Percentiles rank a stretch among this genome's conserved stretches.
phyloP scores from a whole-genome alignment of 2,113 vertebrate genomes.

The Motacilla tschutschensis region DNA sequence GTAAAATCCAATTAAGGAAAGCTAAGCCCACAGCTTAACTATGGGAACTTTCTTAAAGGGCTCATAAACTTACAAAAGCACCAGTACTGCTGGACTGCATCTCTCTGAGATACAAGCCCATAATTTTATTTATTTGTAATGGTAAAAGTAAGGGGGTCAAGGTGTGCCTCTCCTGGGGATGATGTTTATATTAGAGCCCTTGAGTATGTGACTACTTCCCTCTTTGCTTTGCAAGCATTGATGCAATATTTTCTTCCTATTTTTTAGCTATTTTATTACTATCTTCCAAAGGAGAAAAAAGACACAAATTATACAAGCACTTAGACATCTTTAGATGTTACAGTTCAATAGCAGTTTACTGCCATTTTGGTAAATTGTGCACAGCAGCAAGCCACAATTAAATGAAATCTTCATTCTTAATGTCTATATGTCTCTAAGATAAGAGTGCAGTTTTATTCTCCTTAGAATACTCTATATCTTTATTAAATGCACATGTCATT shows the following conservation, averaged over 20 bases:
- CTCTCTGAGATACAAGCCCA: not conserved
- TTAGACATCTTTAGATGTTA: constrained; percentile 61
- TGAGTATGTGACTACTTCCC: not conserved
- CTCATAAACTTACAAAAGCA: not conserved
- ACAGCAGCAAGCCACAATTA: constrained; percentile 63
- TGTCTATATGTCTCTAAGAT: constrained; percentile 11
- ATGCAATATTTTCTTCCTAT: not conserved
- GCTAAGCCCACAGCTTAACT: not conserved
- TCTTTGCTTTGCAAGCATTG: not conserved
- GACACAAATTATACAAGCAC: constrained; percentile 51
- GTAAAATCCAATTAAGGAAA: not conserved
- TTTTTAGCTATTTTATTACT: constrained; percentile 37
- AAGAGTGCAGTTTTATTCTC: constrained; percentile 39
- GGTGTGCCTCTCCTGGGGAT: not conserved
- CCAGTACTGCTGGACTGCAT: not conserved
- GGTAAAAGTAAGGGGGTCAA: not conserved
- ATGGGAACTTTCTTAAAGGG: not conserved
- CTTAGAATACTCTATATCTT: constrained; percentile 31
- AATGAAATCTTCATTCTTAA: constrained; percentile 59
- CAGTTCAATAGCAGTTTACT: constrained; percentile 63
- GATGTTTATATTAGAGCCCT: not conserved
- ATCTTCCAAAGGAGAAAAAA: not conserved
- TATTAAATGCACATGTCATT: constrained; percentile 57
- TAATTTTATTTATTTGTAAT: not conserved
- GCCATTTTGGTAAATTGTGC: constrained; percentile 65